Conservation (phyloP, 2,888 invertebrate genomes). For the Dioctria rufipes region DNA sequence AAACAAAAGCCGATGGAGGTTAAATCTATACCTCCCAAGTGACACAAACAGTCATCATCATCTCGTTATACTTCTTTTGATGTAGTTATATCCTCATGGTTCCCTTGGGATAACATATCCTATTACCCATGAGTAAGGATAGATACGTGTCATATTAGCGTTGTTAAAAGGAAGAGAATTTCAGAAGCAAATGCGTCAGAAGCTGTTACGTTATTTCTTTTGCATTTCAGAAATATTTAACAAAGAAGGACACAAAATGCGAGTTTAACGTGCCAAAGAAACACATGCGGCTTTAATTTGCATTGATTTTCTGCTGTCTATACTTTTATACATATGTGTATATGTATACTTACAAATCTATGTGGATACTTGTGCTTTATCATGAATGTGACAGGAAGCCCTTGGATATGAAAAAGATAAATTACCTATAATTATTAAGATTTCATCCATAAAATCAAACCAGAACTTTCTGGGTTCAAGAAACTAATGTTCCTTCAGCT, state of each 20-base stretch:
- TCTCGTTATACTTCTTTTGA: slow-evolving; percentile 36
- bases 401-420: too few species aligned
- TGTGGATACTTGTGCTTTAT: too few species aligned
- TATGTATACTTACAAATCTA: too few species aligned
- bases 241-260: background rate
- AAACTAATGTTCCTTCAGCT: too few species aligned
- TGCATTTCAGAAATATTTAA: slow-evolving; percentile 32
- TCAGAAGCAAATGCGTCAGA: slow-evolving; percentile 43
- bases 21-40: slow-evolving; percentile 29
- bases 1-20: slow-evolving; percentile 12
- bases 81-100: slow-evolving; percentile 38
- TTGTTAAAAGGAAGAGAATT: slow-evolving; percentile 45
- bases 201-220: slow-evolving; percentile 31
- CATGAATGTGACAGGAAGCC: too few species aligned
- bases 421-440: too few species aligned
- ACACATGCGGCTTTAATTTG: too few species aligned
- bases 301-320: too few species aligned
- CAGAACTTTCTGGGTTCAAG: too few species aligned
- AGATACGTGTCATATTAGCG: slow-evolving; percentile 49
- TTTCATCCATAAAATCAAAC: too few species aligned
- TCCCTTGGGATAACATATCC: slow-evolving; percentile 40
- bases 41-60: slow-evolving; percentile 50
- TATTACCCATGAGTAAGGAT: slow-evolving; percentile 48
- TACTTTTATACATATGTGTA: too few species aligned
- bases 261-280: too few species aligned